Evolutionary conservation across 2,888 invertebrate species (phyloP), one percentile per base, ranked within the genome.

Genomic region (Ypsolopha scabrella): DNA sequence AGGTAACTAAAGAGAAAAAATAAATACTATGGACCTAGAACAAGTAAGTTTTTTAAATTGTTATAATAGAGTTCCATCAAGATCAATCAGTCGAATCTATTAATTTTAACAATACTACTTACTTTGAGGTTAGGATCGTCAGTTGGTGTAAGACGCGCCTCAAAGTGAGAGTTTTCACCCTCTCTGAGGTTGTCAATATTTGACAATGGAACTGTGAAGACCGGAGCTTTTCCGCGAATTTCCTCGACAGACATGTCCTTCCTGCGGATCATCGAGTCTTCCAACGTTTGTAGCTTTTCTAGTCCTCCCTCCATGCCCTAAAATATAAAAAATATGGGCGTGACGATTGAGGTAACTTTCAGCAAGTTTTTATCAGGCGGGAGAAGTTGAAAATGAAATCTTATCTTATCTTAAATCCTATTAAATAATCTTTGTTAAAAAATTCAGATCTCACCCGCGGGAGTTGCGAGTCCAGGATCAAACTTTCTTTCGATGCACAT

Each of bases 301-400:
- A 97, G 88, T 62, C 96, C 96, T 62, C 96, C 96, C 88, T 96
- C 96, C 96, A 97, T 97, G 82, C 95, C 94, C 90, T 94, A 59
- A 56, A 67, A 63, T 56, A 52, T 24, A 33, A 13, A 8, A 35
- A n/a, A 36, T 37, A 39, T 38, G 24, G 4, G 4, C 24, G 24
- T 24, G 24, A 24, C 2, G 4, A 24, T 4, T 24, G 24, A 24
- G 24, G 24, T 24, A 24, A 24, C 2, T 24, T 24, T 24, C 24
- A 24, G 24, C 24, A 24, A 24, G 24, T 24, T 24, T 24, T 24
- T 4, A 24, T 24, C 24, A 24, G 24, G 24, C 24, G 24, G 24
- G 24, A 24, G 4, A 3, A 24, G 24, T 24, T 24, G 4, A 24
- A 2, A 24, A 3, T 24, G 24, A 24, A 24, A 24, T 24, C 24